Conservation (phyloP, 2,888 invertebrate genomes). For the Andrena fulva region DNA sequence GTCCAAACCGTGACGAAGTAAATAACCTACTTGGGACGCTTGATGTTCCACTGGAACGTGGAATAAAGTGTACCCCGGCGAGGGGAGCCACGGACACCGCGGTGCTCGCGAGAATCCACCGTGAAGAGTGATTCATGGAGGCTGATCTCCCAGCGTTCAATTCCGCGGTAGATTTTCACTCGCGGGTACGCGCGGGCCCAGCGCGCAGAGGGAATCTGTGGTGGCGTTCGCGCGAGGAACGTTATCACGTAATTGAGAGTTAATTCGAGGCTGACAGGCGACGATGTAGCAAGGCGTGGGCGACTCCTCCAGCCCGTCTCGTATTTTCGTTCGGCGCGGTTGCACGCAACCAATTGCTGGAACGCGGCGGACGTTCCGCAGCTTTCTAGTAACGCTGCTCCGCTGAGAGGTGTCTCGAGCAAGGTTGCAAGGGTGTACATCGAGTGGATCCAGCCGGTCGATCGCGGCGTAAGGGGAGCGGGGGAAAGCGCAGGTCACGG, state of each 20-base stretch:
- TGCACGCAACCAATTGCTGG: conserved; percentile 64
- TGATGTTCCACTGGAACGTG: neutral
- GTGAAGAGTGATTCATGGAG: neutral
- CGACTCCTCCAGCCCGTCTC: conserved; percentile 69
- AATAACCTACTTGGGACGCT: conserved; percentile 15
- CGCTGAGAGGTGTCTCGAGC: too few species aligned
- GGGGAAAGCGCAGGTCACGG: conserved; percentile 20
- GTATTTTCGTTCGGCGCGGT: conserved; percentile 59
- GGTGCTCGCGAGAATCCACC: neutral
- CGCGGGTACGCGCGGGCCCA: neutral
- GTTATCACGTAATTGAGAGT: conserved; percentile 82
- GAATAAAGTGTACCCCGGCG: conserved; percentile 1
- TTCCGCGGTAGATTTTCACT: conserved; percentile 6
- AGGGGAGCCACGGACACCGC: neutral
- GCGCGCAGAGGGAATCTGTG: conserved; percentile 24
- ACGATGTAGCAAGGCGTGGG: conserved; percentile 77
- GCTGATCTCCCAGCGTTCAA: neutral
- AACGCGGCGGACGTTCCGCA: conserved; percentile 27
- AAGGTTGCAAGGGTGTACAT: too few species aligned
- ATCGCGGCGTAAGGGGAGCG: neutral
- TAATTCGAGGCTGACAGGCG: conserved; percentile 80
- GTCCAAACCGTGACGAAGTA: conserved; percentile 11
- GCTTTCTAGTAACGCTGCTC: conserved; percentile 41
- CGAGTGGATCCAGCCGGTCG: too few species aligned
- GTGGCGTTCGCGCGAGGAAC: conserved; percentile 66